A percentile compares a stretch with the other conserved stretches of the same genome.
These are phyloP conservation scores for Lydus trimaculatus DNA, from an alignment of 2,888 invertebrate genomes.

Conservation along the genomic window DNA sequence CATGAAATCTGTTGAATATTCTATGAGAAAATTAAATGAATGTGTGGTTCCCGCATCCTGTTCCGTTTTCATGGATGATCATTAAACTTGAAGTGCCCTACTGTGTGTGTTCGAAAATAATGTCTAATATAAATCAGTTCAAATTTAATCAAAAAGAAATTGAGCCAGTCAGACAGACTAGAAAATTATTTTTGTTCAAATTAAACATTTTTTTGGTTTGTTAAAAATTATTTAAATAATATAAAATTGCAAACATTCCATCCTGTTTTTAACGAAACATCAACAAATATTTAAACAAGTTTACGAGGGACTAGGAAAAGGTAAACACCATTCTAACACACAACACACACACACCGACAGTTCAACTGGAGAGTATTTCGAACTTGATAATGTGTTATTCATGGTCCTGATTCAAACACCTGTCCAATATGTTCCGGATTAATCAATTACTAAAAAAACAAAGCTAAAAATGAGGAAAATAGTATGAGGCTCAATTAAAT, in stretches of 20 bases:
- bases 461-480: background rate
- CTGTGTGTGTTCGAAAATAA: background rate
- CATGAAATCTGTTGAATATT: conserved; percentile 11
- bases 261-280: conserved; percentile 11
- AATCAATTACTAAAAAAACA: conserved; percentile 10
- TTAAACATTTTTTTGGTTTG: too few relatives aligned
- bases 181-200: conserved; percentile 18
- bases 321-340: conserved; percentile 1
- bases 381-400: conserved; percentile 9
- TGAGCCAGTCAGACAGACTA: background rate
- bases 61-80: conserved; percentile 8
- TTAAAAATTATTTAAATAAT: conserved; percentile 22
- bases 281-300: conserved; percentile 28
- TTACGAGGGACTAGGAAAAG: conserved; percentile 8
- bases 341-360: conserved; percentile 4
- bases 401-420: conserved; percentile 5
- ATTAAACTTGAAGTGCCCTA: conserved; percentile 3
- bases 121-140: background rate
- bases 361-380: conserved; percentile 14
- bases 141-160: conserved; percentile 17
- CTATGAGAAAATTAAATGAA: conserved; percentile 11
- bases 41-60: conserved; percentile 8
- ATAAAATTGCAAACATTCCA: conserved; percentile 28
- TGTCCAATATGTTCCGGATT: conserved; percentile 2
- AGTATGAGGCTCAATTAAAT: background rate